These are phyloP conservation scores for Ophthalmolycus amberensis DNA, from an alignment of 2,113 vertebrate species.

Conservation along the genomic window DNA sequence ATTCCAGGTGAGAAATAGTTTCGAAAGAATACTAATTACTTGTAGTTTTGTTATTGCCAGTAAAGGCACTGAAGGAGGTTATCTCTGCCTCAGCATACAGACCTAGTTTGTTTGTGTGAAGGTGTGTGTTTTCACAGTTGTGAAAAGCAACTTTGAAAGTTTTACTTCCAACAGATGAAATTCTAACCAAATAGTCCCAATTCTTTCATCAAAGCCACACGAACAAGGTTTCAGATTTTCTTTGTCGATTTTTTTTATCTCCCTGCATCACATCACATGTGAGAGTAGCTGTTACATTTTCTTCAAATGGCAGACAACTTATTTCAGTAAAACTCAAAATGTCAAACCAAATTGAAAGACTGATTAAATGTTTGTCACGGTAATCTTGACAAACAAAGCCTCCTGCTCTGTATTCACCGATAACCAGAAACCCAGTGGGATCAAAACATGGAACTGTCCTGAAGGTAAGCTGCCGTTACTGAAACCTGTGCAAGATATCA, in stretches of 20 bases:
- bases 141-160: neutral
- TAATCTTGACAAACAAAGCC: constrained; percentile 30
- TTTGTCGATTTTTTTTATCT: neutral
- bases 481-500: neutral
- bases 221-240: constrained; percentile 17
- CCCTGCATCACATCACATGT: neutral
- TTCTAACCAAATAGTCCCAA: neutral
- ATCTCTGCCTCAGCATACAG: constrained; percentile 6
- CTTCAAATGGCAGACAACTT: neutral
- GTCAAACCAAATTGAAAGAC: constrained; percentile 44
- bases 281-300: constrained; percentile 9
- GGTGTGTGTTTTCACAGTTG: neutral
- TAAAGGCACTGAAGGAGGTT: neutral
- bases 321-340: constrained; percentile 36
- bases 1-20: constrained; percentile 21
- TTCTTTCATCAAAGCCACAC: constrained; percentile 22
- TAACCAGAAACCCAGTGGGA: neutral
- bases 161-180: neutral
- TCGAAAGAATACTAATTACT: constrained; percentile 31
- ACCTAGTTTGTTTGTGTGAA: neutral
- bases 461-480: neutral
- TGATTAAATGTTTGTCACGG: constrained; percentile 31
- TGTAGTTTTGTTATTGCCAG: constrained; percentile 22
- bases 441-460: neutral
- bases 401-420: neutral